A percentile compares a stretch with the other conserved stretches of the same genome.
Evolutionary conservation across 2,888 invertebrate species (phyloP).

Genomic region (Phyto melanocephala): DNA sequence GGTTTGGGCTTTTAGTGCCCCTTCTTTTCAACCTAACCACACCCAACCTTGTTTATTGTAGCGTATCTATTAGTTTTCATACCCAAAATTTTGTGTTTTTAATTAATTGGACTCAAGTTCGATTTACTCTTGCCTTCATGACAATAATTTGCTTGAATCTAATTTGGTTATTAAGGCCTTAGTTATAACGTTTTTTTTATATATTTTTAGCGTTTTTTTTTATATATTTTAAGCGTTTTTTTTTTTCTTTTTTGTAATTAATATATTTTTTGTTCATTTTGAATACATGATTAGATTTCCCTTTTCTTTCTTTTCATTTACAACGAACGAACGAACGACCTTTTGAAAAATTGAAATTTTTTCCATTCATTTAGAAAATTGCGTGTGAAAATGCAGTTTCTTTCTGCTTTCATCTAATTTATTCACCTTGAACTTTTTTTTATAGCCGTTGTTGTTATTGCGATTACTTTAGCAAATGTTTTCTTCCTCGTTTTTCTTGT

Average conservation of each 20-base stretch:
- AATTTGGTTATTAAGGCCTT: neutral
- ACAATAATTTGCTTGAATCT: neutral
- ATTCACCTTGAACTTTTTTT: slow-evolving; percentile 74
- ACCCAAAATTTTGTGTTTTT: no score
- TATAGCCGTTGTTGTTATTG: neutral
- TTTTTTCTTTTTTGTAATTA: neutral
- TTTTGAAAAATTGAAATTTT: slow-evolving; percentile 26
- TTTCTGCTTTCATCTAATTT: slow-evolving; percentile 56
- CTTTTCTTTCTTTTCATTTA: slow-evolving; percentile 12
- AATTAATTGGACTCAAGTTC: neutral
- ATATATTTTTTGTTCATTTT: neutral
- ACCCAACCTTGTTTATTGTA: no score
- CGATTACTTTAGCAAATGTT: neutral
- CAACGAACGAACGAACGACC: slow-evolving; percentile 2
- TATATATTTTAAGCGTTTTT: no score
- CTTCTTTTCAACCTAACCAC: no score
- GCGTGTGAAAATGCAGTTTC: slow-evolving; percentile 73
- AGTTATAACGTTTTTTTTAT: no score
- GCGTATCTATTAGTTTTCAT: no score
- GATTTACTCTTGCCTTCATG: neutral
- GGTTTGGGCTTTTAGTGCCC: no score
- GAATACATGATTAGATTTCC: slow-evolving; percentile 22
- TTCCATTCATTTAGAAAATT: slow-evolving; percentile 64
- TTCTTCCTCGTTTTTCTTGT: slow-evolving; percentile 3
- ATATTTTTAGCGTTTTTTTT: no score